Conservation (phyloP, 2,113 vertebrate species). For the Ciconia stormi region DNA sequence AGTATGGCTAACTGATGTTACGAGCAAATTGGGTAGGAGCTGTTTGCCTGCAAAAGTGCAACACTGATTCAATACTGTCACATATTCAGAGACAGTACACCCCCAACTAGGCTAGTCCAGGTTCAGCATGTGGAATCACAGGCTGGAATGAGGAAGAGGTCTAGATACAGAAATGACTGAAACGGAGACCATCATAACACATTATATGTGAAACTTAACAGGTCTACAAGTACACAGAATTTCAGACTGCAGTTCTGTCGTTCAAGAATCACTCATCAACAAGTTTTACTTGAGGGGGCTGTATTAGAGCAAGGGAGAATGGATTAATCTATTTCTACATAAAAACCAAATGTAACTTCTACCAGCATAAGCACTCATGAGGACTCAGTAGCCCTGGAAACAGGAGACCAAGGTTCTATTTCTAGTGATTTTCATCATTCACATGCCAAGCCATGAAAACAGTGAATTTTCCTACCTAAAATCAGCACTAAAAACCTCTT, state of each 20-base stretch:
- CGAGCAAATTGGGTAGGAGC: not conserved
- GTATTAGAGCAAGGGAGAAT: not conserved
- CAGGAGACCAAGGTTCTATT: not conserved
- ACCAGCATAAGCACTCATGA: not conserved
- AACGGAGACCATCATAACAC: not conserved
- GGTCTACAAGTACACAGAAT: not conserved
- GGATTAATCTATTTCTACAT: not conserved
- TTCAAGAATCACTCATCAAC: not conserved
- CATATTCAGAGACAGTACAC: not conserved
- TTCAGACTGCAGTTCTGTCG: not conserved
- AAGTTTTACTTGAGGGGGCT: not conserved
- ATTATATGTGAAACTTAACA: not conserved
- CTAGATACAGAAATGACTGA: not conserved
- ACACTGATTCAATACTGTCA: not conserved
- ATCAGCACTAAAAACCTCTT: slow-evolving; percentile 67
- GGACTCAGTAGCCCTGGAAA: not conserved
- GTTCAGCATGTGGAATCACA: not conserved
- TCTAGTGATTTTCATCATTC: not conserved
- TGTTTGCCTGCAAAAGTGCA: not conserved
- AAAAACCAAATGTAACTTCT: not conserved
- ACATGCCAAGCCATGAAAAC: not conserved
- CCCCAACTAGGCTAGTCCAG: not conserved
- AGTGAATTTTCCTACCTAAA: slow-evolving; percentile 54
- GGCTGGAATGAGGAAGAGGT: not conserved
- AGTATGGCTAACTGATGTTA: not conserved